phyloP scores from a whole-genome alignment of 2,888 invertebrate species.

The Platypus cylindrus region DNA sequence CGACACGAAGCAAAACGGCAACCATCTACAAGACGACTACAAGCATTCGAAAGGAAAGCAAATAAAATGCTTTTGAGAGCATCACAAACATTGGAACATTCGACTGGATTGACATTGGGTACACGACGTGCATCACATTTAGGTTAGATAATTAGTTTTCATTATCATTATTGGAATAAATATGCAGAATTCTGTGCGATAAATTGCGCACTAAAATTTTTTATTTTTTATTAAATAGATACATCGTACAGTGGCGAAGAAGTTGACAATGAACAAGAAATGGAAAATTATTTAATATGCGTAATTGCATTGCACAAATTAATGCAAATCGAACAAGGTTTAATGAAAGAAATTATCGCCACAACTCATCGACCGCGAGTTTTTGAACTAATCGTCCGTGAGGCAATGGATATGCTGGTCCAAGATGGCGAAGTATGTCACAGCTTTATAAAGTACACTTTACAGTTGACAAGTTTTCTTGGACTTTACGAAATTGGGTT shows the following conservation, averaged over 20 bases:
- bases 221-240: slow-evolving; percentile 19
- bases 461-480: no score
- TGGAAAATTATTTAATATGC: slow-evolving; percentile 71
- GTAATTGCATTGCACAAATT: slow-evolving; percentile 72
- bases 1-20: slow-evolving; percentile 65
- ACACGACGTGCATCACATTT: slow-evolving; percentile 43
- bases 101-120: slow-evolving; percentile 68
- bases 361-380: slow-evolving; percentile 68
- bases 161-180: background rate
- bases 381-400: slow-evolving; percentile 70
- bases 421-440: slow-evolving; percentile 65
- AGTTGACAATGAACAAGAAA: slow-evolving; percentile 61
- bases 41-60: slow-evolving; percentile 69
- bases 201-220: no score
- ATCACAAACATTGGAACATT: slow-evolving; percentile 70
- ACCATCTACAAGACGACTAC: slow-evolving; percentile 68
- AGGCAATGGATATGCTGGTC: slow-evolving; percentile 73
- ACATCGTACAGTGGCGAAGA: slow-evolving; percentile 41
- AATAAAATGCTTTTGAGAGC: slow-evolving; percentile 73
- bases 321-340: slow-evolving; percentile 74
- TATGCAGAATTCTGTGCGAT: background rate
- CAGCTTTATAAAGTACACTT: background rate
- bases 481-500: no score
- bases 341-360: slow-evolving; percentile 77
- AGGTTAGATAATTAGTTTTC: slow-evolving; percentile 21